Base-by-base conservation (phyloP, 2,888 invertebrate species). In the Hymenopus coronatus region DNA sequence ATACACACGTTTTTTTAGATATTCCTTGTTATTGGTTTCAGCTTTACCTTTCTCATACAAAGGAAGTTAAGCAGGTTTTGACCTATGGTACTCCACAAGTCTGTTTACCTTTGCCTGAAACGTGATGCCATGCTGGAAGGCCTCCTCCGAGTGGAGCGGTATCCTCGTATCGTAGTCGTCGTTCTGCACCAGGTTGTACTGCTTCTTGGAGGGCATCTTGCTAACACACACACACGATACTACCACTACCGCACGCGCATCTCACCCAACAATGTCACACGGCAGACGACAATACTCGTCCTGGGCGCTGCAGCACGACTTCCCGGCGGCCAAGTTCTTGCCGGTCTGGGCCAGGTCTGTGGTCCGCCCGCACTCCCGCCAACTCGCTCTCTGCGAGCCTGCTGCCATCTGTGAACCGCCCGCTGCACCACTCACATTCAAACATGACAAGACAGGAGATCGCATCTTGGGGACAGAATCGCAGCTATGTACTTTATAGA, bases 141-240 rank as follows among this genome's bases (percentile, higher is more conserved):
- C 99, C 94, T 99, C 98, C 91, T 99, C 99, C 90, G 98, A 97
- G 94, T 99, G 98, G 91, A 99, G 94, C n/a, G 99, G 99, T 92
- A 99, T 98, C 93, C 98, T 95, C 90, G 97, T 97, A 94, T 99
- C 99, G 94, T 97, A 98, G 92, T 99, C 98, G 94, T 99, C 99
- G 93, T 98, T 98, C 92, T 98, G 97, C 92, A 99, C 99, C 94
- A 98, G 95, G 94, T 99, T 97, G 95, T 99, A 99, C 92, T 96
- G 96, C 93, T 97, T 97, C 94, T 97, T 97, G 92, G 97, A 97
- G 93, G 97, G 97, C 97, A 97, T 97, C 28, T 15, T 82, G 30
- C 30, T 25, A 40, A 40, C 85, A 86, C 14, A n/a, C 40, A n/a
- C 40, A 40, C 40, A 40, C 40, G 40, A n/a, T 40, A 12, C 40